Percentiles rank a stretch among this genome's conserved stretches.
phyloP scores from a whole-genome alignment of 1,140 invertebrate species.

The Diorhabda sublineata region DNA sequence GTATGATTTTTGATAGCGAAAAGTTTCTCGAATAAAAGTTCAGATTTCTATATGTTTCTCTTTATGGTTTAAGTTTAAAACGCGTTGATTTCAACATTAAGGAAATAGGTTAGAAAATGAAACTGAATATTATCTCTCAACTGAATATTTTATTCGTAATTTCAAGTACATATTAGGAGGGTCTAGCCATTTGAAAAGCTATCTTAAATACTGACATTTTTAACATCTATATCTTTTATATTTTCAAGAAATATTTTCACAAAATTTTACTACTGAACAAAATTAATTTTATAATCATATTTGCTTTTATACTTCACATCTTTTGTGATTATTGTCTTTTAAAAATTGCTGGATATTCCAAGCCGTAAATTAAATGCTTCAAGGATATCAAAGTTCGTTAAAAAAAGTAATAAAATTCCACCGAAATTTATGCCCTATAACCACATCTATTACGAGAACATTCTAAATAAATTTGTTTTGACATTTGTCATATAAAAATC shows the following conservation, averaged over 20 bases:
- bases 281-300: conserved; percentile 3
- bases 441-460: too few relatives aligned
- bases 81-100: not conserved
- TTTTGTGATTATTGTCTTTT: conserved; percentile 14
- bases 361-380: too few relatives aligned
- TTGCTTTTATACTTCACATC: not conserved
- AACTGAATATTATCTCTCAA: conserved; percentile 33
- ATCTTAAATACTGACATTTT: conserved; percentile 48
- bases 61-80: too few relatives aligned
- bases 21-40: too few relatives aligned
- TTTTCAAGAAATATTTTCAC: conserved; percentile 32
- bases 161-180: conserved; percentile 46
- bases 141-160: conserved; percentile 45
- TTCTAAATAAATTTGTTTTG: too few relatives aligned
- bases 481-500: too few relatives aligned
- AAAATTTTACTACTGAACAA: conserved; percentile 18
- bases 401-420: too few relatives aligned
- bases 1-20: too few relatives aligned
- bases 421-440: too few relatives aligned
- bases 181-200: conserved; percentile 47
- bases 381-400: too few relatives aligned
- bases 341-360: not conserved
- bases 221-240: conserved; percentile 40
- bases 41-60: too few relatives aligned
- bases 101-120: not conserved